Evolutionary conservation across 2,113 vertebrate species (phyloP).

Genomic region (Nannospalax galili): DNA sequence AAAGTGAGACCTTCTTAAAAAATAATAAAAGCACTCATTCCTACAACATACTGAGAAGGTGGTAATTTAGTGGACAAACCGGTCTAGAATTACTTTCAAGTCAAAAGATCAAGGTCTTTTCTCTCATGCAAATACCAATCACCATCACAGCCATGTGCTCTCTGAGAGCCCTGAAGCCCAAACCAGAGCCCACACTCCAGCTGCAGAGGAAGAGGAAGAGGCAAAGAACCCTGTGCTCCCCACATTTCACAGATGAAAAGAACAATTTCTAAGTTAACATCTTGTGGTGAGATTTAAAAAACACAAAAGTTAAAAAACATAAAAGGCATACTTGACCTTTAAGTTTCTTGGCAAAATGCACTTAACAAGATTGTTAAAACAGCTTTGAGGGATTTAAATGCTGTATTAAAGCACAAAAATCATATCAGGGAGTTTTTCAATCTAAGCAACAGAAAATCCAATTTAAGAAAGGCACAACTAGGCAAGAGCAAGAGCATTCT

Average conservation of each 20-base stretch:
- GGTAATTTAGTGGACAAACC: neutral
- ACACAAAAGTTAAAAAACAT: neutral
- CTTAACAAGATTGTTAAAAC: neutral
- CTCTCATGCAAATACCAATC: neutral
- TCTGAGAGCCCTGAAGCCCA: neutral
- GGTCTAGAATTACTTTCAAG: neutral
- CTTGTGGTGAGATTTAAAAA: neutral
- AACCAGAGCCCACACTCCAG: neutral
- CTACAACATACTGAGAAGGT: neutral
- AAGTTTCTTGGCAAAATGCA: neutral
- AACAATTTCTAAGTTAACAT: neutral
- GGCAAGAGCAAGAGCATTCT: constrained; percentile 14
- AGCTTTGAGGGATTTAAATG: neutral
- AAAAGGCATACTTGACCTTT: neutral
- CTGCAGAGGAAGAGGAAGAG: neutral
- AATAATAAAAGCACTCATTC: neutral
- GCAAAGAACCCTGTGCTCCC: neutral
- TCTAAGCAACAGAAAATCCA: neutral
- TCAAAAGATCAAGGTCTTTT: neutral
- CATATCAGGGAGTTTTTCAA: neutral
- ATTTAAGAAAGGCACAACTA: constrained; percentile 7
- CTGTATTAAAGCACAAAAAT: neutral
- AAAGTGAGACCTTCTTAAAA: neutral
- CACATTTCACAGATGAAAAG: neutral
- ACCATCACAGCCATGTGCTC: neutral